phyloP scores from a whole-genome alignment of 2,888 invertebrate species.

The Metellina segmentata region DNA sequence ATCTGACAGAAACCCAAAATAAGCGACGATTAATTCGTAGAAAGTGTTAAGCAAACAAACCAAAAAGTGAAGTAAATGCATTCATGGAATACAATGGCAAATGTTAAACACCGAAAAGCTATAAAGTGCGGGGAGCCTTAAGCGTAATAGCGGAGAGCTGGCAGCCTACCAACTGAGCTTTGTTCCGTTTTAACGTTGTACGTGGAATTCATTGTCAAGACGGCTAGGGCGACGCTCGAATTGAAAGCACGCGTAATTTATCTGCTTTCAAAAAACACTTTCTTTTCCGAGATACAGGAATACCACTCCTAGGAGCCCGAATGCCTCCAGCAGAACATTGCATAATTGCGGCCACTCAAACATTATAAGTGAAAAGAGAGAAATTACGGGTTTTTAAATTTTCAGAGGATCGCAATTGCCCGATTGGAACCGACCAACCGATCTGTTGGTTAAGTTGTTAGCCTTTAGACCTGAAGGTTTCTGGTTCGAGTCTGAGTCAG shows the following conservation, averaged over 20 bases:
- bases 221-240: not conserved
- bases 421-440: too few relatives aligned
- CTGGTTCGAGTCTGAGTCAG: too few relatives aligned
- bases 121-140: not conserved
- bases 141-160: not conserved
- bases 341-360: too few relatives aligned
- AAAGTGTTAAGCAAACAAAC: not conserved
- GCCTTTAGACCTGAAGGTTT: too few relatives aligned
- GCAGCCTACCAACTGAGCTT: not conserved
- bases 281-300: not conserved
- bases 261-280: not conserved
- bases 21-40: not conserved
- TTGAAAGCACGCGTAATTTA: not conserved
- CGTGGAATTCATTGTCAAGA: not conserved
- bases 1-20: not conserved
- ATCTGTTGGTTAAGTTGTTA: too few relatives aligned
- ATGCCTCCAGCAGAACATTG: too few relatives aligned
- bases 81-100: not conserved
- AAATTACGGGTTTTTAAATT: too few relatives aligned
- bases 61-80: not conserved
- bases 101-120: slow-evolving; percentile 1
- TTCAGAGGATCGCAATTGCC: too few relatives aligned
- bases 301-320: not conserved
- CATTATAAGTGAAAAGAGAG: too few relatives aligned
- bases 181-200: not conserved